These are phyloP conservation scores for Rhinichthys klamathensis DNA, from an alignment of 2,113 vertebrate species.

Conservation along the genomic window DNA sequence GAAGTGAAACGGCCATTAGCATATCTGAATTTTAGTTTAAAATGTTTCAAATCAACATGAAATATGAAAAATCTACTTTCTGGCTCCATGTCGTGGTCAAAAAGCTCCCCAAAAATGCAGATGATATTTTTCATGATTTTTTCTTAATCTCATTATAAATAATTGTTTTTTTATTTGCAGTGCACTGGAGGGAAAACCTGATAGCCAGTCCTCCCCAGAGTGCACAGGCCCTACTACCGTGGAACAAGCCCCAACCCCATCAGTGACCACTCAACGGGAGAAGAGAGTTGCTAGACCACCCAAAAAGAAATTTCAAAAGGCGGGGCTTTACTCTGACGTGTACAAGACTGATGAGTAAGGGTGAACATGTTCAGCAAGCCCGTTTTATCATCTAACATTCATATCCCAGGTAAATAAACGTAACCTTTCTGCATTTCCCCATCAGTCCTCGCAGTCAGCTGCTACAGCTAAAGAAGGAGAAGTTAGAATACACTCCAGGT, in stretches of 20 bases:
- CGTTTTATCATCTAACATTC: not conserved
- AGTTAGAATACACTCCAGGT: conserved; percentile 92
- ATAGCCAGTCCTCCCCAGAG: conserved; percentile 69
- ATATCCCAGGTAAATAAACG: not conserved
- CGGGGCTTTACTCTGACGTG: conserved; percentile 80
- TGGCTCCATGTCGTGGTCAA: not conserved
- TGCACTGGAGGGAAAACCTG: conserved; percentile 75
- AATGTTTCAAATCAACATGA: not conserved
- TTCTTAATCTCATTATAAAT: not conserved
- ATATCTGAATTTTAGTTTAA: no score
- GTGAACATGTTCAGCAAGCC: conserved; percentile 1
- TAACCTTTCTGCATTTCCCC: not conserved
- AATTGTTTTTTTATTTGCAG: conserved; percentile 68
- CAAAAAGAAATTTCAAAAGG: conserved; percentile 83
- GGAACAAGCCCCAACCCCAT: conserved; percentile 69
- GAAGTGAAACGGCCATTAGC: no score
- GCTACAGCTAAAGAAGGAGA: conserved; percentile 94
- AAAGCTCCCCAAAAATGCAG: not conserved
- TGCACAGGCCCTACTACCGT: conserved; percentile 56
- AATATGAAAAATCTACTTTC: not conserved
- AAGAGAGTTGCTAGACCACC: conserved; percentile 78
- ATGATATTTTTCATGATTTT: no score
- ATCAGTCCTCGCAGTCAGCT: conserved; percentile 89
- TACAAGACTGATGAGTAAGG: conserved; percentile 79
- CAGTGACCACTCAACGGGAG: conserved; percentile 71